These are phyloP conservation scores for Chalcosyrphus nemorum DNA, from an alignment of 2,888 invertebrate species.

Conservation along the genomic window DNA sequence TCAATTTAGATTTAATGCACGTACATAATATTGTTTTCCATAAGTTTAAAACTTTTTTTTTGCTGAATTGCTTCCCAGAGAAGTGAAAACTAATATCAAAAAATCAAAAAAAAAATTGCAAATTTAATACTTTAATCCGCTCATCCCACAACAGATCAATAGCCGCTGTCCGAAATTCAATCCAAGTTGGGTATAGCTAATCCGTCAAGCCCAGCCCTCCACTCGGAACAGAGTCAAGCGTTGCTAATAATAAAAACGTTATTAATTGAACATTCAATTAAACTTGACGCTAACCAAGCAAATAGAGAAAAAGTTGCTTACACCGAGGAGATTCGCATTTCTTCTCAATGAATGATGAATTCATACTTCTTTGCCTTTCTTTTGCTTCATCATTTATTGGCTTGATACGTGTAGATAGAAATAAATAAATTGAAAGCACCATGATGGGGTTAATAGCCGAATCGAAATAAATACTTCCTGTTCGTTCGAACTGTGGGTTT, in stretches of 20 bases:
- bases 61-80: no score
- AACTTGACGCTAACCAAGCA: slow-evolving; percentile 5
- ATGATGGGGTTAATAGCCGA: slow-evolving; percentile 26
- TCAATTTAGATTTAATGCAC: no score
- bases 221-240: not conserved
- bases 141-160: not conserved
- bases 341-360: slow-evolving; percentile 23
- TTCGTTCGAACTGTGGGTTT: not conserved
- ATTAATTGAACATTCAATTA: slow-evolving; percentile 29
- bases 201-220: not conserved
- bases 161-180: not conserved
- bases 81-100: not conserved
- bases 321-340: slow-evolving; percentile 3
- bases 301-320: not conserved
- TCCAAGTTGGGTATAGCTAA: not conserved
- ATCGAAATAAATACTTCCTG: slow-evolving; percentile 29
- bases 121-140: not conserved
- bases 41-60: no score
- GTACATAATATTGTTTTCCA: no score
- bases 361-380: not conserved
- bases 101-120: no score
- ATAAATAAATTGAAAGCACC: slow-evolving; percentile 29
- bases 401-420: not conserved
- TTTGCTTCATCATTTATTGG: not conserved
- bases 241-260: slow-evolving; percentile 2